phyloP scores from a whole-genome alignment of 2,113 vertebrate genomes.

The Toxotes chatareus region DNA sequence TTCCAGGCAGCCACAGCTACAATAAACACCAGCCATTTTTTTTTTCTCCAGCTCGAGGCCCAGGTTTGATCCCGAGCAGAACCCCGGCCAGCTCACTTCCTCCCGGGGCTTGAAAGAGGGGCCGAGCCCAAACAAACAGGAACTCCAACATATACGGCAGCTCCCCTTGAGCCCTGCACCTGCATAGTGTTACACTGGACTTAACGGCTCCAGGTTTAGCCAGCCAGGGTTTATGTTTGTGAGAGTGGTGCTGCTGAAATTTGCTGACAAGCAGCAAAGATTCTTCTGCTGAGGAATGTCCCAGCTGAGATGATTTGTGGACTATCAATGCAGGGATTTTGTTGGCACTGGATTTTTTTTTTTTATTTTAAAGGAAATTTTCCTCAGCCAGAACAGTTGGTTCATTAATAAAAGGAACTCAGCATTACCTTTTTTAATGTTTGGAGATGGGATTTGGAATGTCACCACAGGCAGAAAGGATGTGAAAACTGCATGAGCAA shows the following conservation, averaged over 20 bases:
- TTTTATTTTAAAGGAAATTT: neutral
- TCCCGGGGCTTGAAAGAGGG: conserved; percentile 84
- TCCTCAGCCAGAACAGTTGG: neutral
- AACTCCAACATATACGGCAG: conserved; percentile 74
- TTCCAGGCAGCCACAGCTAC: conserved; percentile 86
- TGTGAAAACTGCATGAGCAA: neutral
- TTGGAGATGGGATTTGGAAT: neutral
- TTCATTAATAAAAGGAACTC: neutral
- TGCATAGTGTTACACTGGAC: conserved; percentile 87
- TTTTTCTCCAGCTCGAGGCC: conserved; percentile 43
- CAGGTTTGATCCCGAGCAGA: conserved; percentile 92
- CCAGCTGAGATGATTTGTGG: neutral
- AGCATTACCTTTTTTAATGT: neutral
- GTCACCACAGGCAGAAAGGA: neutral
- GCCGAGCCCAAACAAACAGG: conserved; percentile 92
- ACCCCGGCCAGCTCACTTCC: conserved; percentile 85
- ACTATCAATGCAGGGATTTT: neutral
- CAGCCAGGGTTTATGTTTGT: conserved; percentile 30
- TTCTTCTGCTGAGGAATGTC: neutral
- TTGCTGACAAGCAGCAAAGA: conserved; percentile 11
- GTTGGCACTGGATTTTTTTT: neutral
- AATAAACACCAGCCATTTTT: conserved; percentile 76
- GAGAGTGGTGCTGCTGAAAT: conserved; percentile 18
- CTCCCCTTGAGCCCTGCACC: conserved; percentile 83
- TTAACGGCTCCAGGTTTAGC: conserved; percentile 38